Percentiles rank a stretch among this genome's conserved stretches.
Evolutionary conservation across 2,888 invertebrate genomes (phyloP).

Genomic region (Dorcus hopei): DNA sequence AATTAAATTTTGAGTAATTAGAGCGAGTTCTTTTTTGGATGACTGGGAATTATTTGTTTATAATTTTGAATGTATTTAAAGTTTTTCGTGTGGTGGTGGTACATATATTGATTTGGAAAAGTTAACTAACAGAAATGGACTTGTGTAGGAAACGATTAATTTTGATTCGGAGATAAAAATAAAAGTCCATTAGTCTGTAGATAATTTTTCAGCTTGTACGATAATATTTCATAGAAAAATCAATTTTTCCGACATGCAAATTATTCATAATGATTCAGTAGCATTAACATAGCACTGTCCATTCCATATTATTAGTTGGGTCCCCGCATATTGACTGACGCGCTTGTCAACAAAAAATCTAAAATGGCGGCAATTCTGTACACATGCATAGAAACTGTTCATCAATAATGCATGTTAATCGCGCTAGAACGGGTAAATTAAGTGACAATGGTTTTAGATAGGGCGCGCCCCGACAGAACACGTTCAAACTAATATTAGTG

Average conservation of each 20-base stretch:
- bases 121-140: no score
- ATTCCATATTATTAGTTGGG: slow-evolving; percentile 34
- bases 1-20: no score
- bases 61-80: no score
- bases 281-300: slow-evolving; percentile 26
- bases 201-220: slow-evolving; percentile 15
- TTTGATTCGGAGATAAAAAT: background rate
- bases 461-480: slow-evolving; percentile 3
- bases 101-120: no score
- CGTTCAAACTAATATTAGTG: background rate
- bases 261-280: slow-evolving; percentile 36
- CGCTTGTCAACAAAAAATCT: slow-evolving; percentile 7
- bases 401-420: slow-evolving; percentile 41
- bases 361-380: slow-evolving; percentile 37
- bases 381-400: slow-evolving; percentile 38
- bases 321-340: slow-evolving; percentile 32
- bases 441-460: slow-evolving; percentile 22
- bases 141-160: no score
- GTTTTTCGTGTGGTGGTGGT: no score
- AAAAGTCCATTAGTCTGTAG: background rate
- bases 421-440: slow-evolving; percentile 16
- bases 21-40: no score
- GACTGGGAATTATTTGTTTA: no score
- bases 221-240: slow-evolving; percentile 38
- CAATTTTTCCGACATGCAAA: slow-evolving; percentile 40